phyloP scores from a whole-genome alignment of 2,113 vertebrate genomes.

The Harpagus bidentatus region DNA sequence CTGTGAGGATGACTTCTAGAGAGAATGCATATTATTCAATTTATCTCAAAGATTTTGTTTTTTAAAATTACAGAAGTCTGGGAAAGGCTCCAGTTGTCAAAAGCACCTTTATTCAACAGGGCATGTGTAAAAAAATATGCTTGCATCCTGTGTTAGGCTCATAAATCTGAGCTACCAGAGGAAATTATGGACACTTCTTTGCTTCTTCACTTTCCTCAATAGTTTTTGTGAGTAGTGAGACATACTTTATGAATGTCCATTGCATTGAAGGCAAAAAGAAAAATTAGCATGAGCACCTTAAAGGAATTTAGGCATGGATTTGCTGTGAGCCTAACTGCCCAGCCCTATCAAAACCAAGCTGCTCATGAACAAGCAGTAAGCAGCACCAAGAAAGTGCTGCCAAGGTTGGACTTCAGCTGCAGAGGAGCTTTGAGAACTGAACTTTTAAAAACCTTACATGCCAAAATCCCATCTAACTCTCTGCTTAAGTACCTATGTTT shows the following conservation, averaged over 20 bases:
- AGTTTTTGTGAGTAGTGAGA: neutral
- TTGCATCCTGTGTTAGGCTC: neutral
- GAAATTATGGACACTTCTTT: neutral
- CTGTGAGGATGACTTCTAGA: neutral
- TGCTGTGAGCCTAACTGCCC: neutral
- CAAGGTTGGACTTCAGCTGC: neutral
- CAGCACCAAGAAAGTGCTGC: neutral
- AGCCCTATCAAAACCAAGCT: neutral
- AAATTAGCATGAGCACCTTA: neutral
- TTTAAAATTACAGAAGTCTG: neutral
- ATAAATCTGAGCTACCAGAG: neutral
- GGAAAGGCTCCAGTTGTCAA: neutral
- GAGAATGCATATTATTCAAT: neutral
- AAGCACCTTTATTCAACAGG: neutral
- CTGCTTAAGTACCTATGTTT: neutral
- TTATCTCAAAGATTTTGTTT: neutral
- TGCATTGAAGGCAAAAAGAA: neutral
- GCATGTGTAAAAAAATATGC: neutral
- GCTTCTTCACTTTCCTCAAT: neutral
- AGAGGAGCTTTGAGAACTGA: neutral
- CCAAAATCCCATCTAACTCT: neutral
- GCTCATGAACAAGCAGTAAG: neutral
- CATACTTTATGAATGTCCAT: neutral
- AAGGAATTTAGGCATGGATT: neutral
- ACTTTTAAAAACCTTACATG: neutral